Conservation (phyloP, 2,888 invertebrate species). For the Habrosyne pyritoides region DNA sequence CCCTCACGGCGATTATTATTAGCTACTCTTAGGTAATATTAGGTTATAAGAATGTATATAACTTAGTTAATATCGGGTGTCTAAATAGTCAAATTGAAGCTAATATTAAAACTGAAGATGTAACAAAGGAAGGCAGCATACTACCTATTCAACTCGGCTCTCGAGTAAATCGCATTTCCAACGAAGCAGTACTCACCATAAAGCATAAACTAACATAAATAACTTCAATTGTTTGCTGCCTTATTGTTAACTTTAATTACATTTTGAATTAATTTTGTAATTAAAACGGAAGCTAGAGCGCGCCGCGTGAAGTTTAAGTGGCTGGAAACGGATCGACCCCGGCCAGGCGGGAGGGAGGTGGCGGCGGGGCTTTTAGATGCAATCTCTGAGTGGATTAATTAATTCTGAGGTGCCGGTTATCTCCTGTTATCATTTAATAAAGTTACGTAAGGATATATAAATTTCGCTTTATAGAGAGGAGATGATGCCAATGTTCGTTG, state of each 20-base stretch:
- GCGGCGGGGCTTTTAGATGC: slow-evolving; percentile 75
- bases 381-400: slow-evolving; percentile 84
- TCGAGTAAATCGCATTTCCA: slow-evolving; percentile 62
- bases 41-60: neutral
- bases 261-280: slow-evolving; percentile 85
- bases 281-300: slow-evolving; percentile 85
- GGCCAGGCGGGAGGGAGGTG: slow-evolving; percentile 55
- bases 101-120: slow-evolving; percentile 20
- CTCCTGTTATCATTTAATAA: slow-evolving; percentile 83
- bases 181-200: slow-evolving; percentile 64
- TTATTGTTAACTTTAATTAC: slow-evolving; percentile 85
- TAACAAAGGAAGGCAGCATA: slow-evolving; percentile 30
- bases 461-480: slow-evolving; percentile 52
- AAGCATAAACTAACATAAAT: slow-evolving; percentile 84
- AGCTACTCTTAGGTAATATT: too few species aligned
- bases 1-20: too few species aligned
- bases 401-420: slow-evolving; percentile 83
- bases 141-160: slow-evolving; percentile 21
- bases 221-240: slow-evolving; percentile 85
- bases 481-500: slow-evolving; percentile 36
- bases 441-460: slow-evolving; percentile 74
- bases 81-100: neutral
- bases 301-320: slow-evolving; percentile 84
- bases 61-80: neutral
- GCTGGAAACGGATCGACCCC: slow-evolving; percentile 82